These are phyloP conservation scores for Arctia plantaginis DNA, from an alignment of 2,888 invertebrate species.

Conservation along the genomic window DNA sequence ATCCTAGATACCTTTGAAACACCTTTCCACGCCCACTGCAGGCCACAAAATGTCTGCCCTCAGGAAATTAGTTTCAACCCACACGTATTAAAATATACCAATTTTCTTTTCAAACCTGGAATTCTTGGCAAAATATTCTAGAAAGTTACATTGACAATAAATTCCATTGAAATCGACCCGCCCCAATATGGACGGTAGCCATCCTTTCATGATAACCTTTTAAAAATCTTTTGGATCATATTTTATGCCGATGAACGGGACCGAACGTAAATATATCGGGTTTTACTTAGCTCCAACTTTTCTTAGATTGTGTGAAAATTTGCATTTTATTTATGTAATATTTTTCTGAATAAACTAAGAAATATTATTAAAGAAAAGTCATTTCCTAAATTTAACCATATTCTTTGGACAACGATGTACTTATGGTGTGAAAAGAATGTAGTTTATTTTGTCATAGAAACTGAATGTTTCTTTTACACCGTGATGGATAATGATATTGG, in stretches of 20 bases:
- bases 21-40: neutral
- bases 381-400: neutral
- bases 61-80: constrained; percentile 42
- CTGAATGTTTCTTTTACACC: too few relatives aligned
- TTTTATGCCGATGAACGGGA: constrained; percentile 27
- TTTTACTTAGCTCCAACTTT: constrained; percentile 9
- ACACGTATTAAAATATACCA: constrained; percentile 19
- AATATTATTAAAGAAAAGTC: neutral
- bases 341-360: neutral
- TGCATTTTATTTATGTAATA: neutral
- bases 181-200: constrained; percentile 34
- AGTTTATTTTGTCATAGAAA: too few relatives aligned
- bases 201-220: constrained; percentile 26
- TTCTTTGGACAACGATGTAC: neutral
- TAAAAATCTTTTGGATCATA: constrained; percentile 29
- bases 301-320: neutral
- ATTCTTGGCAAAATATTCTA: constrained; percentile 35
- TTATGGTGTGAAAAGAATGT: neutral
- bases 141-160: constrained; percentile 36
- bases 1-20: neutral
- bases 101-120: constrained; percentile 18
- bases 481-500: too few relatives aligned
- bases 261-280: constrained; percentile 38
- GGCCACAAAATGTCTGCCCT: constrained; percentile 4
- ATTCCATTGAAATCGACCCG: constrained; percentile 39